These are phyloP conservation scores for Herminia tarsipennalis DNA, from an alignment of 2,888 invertebrate species.

Conservation along the genomic window DNA sequence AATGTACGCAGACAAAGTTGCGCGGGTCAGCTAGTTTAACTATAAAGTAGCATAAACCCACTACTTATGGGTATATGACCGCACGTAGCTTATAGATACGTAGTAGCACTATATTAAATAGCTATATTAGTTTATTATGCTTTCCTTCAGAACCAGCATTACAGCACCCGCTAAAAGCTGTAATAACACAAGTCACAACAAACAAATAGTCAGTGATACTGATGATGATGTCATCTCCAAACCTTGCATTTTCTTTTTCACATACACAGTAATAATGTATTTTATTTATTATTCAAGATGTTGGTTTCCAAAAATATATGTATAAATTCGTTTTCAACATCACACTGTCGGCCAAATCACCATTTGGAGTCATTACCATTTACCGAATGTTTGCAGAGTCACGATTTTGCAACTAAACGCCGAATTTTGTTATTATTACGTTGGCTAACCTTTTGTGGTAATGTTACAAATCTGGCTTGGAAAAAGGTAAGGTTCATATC, in stretches of 20 bases:
- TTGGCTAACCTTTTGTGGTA: constrained; percentile 23
- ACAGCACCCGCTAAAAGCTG: no score
- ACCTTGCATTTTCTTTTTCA: background rate
- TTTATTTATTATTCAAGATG: constrained; percentile 3
- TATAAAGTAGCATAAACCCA: no score
- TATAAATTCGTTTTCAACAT: constrained; percentile 23
- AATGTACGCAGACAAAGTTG: no score
- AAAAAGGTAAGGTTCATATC: background rate
- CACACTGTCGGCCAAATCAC: constrained; percentile 21
- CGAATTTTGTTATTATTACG: constrained; percentile 28
- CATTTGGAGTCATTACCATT: constrained; percentile 37
- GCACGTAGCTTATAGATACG: no score
- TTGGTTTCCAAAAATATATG: constrained; percentile 9
- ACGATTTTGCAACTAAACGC: constrained; percentile 31
- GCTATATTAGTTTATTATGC: no score
- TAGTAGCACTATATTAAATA: no score
- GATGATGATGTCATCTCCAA: no score
- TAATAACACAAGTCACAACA: no score
- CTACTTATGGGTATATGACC: no score
- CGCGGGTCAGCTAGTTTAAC: no score
- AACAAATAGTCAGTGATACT: no score
- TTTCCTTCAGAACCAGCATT: no score
- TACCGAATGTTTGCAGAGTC: constrained; percentile 36
- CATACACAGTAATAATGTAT: constrained; percentile 1
- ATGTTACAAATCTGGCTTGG: constrained; percentile 1